Evolutionary conservation across 2,797 vertebrate genomes (phyloP).

Genomic region (Odontamblyopus rebecca): DNA sequence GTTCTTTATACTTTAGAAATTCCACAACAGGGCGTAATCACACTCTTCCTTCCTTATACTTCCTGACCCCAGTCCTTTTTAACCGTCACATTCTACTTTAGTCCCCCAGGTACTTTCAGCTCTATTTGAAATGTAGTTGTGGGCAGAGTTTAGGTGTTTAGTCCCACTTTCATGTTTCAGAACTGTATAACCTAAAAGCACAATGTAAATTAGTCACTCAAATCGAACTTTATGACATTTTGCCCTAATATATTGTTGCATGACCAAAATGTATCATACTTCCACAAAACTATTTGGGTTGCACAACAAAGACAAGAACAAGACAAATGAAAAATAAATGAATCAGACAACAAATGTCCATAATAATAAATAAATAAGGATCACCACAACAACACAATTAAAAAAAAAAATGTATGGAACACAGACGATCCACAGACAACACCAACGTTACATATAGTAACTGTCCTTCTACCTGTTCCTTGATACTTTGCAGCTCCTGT

Average conservation of each 20-base stretch:
- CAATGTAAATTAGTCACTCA: neutral
- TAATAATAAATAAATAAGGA: conserved; percentile 13
- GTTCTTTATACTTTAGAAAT: too few relatives aligned
- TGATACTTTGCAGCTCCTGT: conserved; percentile 96
- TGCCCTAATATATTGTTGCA: conserved; percentile 4
- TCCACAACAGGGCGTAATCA: too few relatives aligned
- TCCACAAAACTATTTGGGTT: neutral
- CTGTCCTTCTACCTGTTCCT: conserved; percentile 85
- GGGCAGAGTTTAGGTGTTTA: too few relatives aligned
- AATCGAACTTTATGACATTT: neutral
- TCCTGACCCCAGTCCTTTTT: too few relatives aligned
- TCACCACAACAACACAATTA: conserved; percentile 24
- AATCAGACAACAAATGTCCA: conserved; percentile 7
- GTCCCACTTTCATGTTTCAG: neutral
- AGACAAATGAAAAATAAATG: conserved; percentile 17
- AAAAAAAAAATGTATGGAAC: conserved; percentile 23
- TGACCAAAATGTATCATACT: neutral
- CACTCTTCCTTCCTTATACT: too few relatives aligned
- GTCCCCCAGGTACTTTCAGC: too few relatives aligned
- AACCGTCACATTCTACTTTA: too few relatives aligned
- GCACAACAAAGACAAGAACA: conserved; percentile 17
- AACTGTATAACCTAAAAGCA: neutral
- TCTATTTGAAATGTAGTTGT: too few relatives aligned
- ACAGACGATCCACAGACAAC: conserved; percentile 33
- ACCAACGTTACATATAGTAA: neutral